Percentiles rank a stretch among this genome's conserved stretches.
Conservation (phyloP, 1,140 invertebrate genomes). For the Nebria ingens region DNA sequence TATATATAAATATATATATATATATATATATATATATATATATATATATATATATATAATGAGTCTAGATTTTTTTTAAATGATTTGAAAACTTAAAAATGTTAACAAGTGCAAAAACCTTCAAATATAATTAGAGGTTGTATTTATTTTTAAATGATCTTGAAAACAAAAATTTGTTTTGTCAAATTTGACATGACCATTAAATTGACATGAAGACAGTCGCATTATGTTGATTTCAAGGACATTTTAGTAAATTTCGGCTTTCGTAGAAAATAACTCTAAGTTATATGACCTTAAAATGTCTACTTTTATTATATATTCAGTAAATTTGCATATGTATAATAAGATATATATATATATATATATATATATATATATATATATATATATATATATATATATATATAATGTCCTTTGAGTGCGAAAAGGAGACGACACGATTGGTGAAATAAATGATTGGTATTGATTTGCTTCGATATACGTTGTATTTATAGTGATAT, state of each 20-base stretch:
- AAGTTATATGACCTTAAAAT: not conserved
- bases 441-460: not conserved
- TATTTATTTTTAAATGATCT: not conserved
- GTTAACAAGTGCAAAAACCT: no score
- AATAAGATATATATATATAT: not conserved
- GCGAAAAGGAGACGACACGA: not conserved
- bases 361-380: not conserved
- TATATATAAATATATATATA: not conserved
- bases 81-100: not conserved
- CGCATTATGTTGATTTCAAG: no score
- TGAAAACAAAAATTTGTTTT: not conserved
- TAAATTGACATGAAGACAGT: not conserved
- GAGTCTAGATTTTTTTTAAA: not conserved
- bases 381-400: not conserved
- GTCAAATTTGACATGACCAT: not conserved
- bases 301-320: not conserved
- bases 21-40: not conserved
- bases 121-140: no score
- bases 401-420: not conserved
- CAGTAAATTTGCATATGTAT: not conserved
- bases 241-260: no score
- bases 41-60: not conserved
- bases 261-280: no score
- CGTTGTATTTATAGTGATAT: not conserved
- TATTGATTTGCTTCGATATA: not conserved